These are phyloP conservation scores for Diaperis boleti DNA, from an alignment of 2,888 invertebrate genomes.

Conservation along the genomic window DNA sequence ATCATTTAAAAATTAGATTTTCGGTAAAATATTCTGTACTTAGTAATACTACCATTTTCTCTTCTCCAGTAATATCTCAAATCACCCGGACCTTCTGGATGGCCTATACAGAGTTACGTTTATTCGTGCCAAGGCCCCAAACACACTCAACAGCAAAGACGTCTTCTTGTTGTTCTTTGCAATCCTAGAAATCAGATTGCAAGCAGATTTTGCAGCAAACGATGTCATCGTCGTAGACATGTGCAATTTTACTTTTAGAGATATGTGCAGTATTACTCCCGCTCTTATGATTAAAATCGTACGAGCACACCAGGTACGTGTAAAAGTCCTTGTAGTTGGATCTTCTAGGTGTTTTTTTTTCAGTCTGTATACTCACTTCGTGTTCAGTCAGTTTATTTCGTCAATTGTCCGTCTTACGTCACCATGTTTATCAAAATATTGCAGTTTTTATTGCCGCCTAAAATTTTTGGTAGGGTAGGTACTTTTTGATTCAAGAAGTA, in stretches of 20 bases:
- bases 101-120: not conserved
- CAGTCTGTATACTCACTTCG: slow-evolving; percentile 6
- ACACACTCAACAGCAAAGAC: not conserved
- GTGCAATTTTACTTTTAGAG: slow-evolving; percentile 5
- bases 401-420: slow-evolving; percentile 7
- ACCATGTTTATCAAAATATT: not conserved
- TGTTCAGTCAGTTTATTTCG: not conserved
- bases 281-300: not conserved
- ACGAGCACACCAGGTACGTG: slow-evolving; percentile 4
- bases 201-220: slow-evolving; percentile 2
- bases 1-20: too few relatives aligned
- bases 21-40: too few relatives aligned
- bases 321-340: not conserved
- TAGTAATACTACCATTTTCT: too few relatives aligned
- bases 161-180: not conserved
- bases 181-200: not conserved
- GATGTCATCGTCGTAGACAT: slow-evolving; percentile 18
- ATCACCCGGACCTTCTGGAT: not conserved
- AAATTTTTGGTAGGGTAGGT: slow-evolving; percentile 3
- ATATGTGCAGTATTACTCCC: slow-evolving; percentile 5
- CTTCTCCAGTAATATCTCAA: not conserved
- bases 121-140: not conserved
- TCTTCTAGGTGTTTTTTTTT: not conserved
- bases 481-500: not conserved
- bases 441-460: not conserved